Conservation (phyloP, 2,113 vertebrate species). For the Scalopus aquaticus region DNA sequence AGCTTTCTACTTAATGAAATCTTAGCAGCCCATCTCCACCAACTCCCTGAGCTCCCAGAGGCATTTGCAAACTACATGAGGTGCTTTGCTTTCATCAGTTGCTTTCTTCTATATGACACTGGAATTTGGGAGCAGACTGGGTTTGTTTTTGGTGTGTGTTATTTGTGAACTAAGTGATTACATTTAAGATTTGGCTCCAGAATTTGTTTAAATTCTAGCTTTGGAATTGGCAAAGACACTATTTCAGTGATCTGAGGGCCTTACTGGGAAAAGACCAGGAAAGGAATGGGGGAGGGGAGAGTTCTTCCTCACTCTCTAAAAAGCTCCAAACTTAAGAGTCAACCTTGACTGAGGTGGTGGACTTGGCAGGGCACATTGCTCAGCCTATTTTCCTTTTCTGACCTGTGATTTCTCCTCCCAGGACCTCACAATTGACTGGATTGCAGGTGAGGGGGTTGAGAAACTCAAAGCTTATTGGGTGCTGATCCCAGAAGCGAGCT, state of each 20-base stretch:
- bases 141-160: background rate
- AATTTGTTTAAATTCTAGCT: constrained; percentile 44
- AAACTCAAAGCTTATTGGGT: background rate
- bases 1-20: constrained; percentile 43
- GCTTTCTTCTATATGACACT: background rate
- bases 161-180: background rate
- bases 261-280: background rate
- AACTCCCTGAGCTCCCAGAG: background rate
- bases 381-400: background rate
- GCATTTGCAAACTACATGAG: background rate
- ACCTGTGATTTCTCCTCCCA: background rate
- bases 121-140: background rate
- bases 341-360: background rate
- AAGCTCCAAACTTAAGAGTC: background rate
- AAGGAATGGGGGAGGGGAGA: background rate
- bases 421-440: background rate
- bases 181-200: background rate
- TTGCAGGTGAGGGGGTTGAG: background rate
- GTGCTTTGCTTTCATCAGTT: background rate
- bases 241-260: background rate
- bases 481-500: background rate
- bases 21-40: background rate
- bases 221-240: background rate
- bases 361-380: background rate
- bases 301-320: background rate